Evolutionary conservation across 2,797 vertebrate species (phyloP).

Genomic region (Danio tinwini): DNA sequence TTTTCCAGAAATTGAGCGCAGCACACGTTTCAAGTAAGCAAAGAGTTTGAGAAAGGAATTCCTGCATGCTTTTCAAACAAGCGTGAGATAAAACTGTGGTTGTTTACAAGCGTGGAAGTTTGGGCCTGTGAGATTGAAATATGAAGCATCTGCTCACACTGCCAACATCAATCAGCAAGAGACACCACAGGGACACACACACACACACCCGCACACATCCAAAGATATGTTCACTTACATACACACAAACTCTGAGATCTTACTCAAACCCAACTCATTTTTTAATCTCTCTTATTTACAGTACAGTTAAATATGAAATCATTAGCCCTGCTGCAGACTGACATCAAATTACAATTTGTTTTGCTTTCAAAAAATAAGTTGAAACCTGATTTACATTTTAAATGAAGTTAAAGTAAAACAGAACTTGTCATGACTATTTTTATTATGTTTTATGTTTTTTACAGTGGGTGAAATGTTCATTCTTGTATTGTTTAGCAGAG

Average conservation of each 20-base stretch:
- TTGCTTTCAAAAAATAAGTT: no score
- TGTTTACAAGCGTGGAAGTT: conserved; percentile 57
- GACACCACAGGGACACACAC: conserved; percentile 49
- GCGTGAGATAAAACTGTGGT: conserved; percentile 48
- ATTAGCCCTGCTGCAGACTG: no score
- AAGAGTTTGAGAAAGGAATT: conserved; percentile 25
- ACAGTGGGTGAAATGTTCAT: no score
- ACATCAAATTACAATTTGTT: no score
- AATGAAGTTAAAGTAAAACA: no score
- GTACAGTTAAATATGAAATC: no score
- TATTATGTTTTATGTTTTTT: no score
- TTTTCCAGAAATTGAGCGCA: neutral
- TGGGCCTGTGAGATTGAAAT: conserved; percentile 59
- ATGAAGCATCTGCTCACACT: conserved; percentile 65
- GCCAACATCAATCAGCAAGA: conserved; percentile 66
- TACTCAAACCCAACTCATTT: no score
- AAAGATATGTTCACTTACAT: conserved; percentile 12
- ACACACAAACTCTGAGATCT: neutral
- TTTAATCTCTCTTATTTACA: no score
- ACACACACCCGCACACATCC: conserved; percentile 17
- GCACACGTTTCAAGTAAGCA: neutral
- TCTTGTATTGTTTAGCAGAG: no score
- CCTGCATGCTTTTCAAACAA: conserved; percentile 59
- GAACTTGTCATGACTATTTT: no score
- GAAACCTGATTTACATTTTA: no score